phyloP scores from a whole-genome alignment of 2,888 invertebrate species.

The Agriopis marginaria region DNA sequence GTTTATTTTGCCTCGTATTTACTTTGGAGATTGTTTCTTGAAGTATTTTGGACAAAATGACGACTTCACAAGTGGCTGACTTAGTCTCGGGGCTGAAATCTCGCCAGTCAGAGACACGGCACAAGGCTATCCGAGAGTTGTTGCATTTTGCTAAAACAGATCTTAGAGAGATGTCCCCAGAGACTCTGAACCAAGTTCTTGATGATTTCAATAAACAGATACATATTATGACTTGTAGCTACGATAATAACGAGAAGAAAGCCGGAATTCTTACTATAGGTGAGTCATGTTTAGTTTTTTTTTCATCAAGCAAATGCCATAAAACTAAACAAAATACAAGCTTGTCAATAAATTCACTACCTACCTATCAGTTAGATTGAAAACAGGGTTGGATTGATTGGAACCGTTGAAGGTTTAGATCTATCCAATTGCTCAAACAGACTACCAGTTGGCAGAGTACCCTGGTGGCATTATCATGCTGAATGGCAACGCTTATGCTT shows the following conservation, averaged over 20 bases:
- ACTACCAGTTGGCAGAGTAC: too few relatives aligned
- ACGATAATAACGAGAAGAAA: conserved; percentile 96
- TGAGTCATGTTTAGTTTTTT: conserved; percentile 64
- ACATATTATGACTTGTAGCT: conserved; percentile 96
- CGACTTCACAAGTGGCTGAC: conserved; percentile 87
- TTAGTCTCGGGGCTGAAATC: conserved; percentile 95
- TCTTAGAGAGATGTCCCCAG: conserved; percentile 94
- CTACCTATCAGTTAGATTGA: too few relatives aligned
- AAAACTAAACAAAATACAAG: too few relatives aligned
- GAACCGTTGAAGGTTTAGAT: too few relatives aligned
- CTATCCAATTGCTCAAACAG: too few relatives aligned
- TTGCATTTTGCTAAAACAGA: conserved; percentile 96
- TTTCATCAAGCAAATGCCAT: too few relatives aligned
- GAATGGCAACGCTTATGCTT: too few relatives aligned
- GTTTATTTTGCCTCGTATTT: not conserved
- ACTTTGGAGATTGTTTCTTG: not conserved
- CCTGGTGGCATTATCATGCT: too few relatives aligned
- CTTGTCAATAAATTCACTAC: too few relatives aligned
- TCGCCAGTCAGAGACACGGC: conserved; percentile 93
- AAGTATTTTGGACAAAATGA: conserved; percentile 52
- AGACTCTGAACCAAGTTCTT: conserved; percentile 93
- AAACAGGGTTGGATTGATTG: too few relatives aligned
- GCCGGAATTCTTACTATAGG: conserved; percentile 97
- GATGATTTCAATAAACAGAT: conserved; percentile 98
- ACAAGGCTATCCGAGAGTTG: conserved; percentile 94